Conservation (phyloP, 2,113 vertebrate genomes). For the Lota lota region DNA sequence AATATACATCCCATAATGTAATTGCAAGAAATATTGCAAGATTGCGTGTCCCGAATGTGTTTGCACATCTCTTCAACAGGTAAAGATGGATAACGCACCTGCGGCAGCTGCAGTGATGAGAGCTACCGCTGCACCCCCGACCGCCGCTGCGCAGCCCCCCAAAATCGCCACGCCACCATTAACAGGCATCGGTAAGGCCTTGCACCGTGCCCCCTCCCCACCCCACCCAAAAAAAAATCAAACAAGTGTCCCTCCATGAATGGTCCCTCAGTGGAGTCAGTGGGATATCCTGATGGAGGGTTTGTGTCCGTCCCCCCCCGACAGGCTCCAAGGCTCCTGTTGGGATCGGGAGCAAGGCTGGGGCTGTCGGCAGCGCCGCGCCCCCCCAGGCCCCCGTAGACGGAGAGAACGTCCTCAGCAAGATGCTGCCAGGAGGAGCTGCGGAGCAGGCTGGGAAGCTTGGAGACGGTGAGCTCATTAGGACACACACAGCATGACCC, state of each 20-base stretch:
- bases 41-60: conserved; percentile 15
- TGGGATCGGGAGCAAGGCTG: conserved; percentile 75
- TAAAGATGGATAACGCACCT: conserved; percentile 73
- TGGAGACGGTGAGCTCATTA: conserved; percentile 83
- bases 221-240: neutral
- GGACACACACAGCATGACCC: neutral
- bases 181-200: conserved; percentile 82
- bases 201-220: neutral
- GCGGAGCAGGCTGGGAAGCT: conserved; percentile 98
- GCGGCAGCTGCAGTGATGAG: conserved; percentile 73
- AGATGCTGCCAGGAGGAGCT: conserved; percentile 92
- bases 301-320: conserved; percentile 26
- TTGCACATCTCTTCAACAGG: conserved; percentile 61
- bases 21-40: neutral
- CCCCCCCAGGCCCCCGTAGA: conserved; percentile 77
- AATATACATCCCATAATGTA: no score
- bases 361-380: conserved; percentile 68
- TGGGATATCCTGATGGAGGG: conserved; percentile 3
- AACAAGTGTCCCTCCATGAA: no score
- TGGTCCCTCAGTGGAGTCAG: no score
- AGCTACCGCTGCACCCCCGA: conserved; percentile 67
- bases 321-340: conserved; percentile 81
- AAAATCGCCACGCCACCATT: conserved; percentile 77
- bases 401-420: conserved; percentile 90
- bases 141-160: conserved; percentile 71